Conservation (phyloP, 35 echinoderm and acorn worm genomes). For the Holothuria glaberrima region DNA sequence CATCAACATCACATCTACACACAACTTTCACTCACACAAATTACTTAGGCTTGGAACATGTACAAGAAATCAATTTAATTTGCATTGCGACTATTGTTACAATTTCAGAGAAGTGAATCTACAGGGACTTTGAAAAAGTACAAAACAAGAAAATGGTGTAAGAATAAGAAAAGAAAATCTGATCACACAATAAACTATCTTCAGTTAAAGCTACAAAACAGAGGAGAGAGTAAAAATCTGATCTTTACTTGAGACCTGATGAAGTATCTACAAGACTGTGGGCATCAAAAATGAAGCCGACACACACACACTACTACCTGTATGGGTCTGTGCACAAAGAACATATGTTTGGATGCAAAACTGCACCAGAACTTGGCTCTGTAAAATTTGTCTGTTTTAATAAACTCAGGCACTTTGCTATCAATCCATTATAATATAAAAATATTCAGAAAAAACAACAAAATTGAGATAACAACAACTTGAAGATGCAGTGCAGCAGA, state of each 20-base stretch:
- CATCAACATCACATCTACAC: no score
- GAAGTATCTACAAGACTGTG: no score
- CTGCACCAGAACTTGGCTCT: no score
- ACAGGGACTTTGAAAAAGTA: conserved; percentile 40
- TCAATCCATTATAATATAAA: conserved; percentile 38
- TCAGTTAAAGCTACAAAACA: no score
- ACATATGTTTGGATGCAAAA: no score
- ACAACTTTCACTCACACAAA: conserved; percentile 10
- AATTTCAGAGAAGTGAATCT: conserved; percentile 53
- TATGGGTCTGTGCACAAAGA: no score
- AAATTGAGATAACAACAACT: conserved; percentile 44
- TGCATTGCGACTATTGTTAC: conserved; percentile 14
- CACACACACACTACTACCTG: no score
- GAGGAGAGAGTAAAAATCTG: no score
- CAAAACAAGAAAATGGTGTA: conserved; percentile 19
- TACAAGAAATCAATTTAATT: conserved; percentile 37
- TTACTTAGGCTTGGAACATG: conserved; percentile 7
- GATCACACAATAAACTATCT: conserved; percentile 35
- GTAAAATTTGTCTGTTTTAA: neutral
- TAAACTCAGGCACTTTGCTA: conserved; percentile 50
- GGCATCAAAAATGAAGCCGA: no score
- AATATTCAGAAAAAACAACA: conserved; percentile 24
- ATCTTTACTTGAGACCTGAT: no score
- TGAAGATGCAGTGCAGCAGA: conserved; percentile 43
- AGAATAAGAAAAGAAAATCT: conserved; percentile 4